Conservation (phyloP, 2,888 invertebrate species). For the Eucriotettix oculatus region DNA sequence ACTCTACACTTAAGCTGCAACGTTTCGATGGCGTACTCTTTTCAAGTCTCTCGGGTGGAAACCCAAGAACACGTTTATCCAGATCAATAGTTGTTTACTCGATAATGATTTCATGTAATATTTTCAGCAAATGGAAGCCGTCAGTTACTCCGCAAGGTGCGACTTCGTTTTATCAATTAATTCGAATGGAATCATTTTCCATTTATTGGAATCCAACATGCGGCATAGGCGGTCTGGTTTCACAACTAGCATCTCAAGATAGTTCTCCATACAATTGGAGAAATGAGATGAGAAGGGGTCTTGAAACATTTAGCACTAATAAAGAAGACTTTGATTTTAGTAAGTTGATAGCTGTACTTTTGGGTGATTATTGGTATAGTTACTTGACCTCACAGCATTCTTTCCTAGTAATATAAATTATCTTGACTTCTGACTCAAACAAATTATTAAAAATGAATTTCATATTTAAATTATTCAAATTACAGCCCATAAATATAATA, state of each 20-base stretch:
- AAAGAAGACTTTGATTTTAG: constrained; percentile 64
- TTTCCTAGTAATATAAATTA: no score
- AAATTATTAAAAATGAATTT: no score
- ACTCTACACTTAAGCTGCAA: no score
- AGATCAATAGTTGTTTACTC: no score
- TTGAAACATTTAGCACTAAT: constrained; percentile 61
- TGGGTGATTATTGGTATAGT: no score
- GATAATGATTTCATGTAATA: neutral
- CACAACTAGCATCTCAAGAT: constrained; percentile 32
- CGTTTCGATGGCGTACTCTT: no score
- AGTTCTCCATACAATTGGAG: constrained; percentile 51
- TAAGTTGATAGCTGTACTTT: constrained; percentile 28
- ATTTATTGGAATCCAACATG: constrained; percentile 54
- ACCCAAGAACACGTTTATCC: no score
- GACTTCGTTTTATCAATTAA: constrained; percentile 49
- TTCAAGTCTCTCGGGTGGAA: no score
- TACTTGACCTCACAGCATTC: no score
- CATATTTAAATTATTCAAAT: no score
- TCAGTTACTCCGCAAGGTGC: constrained; percentile 41
- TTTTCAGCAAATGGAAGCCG: constrained; percentile 58
- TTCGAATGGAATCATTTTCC: constrained; percentile 59
- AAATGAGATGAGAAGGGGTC: constrained; percentile 53
- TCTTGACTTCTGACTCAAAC: no score
- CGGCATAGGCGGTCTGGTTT: constrained; percentile 26
- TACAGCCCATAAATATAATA: no score